Conservation (phyloP, 2,888 invertebrate species). For the Orgyia antiqua region DNA sequence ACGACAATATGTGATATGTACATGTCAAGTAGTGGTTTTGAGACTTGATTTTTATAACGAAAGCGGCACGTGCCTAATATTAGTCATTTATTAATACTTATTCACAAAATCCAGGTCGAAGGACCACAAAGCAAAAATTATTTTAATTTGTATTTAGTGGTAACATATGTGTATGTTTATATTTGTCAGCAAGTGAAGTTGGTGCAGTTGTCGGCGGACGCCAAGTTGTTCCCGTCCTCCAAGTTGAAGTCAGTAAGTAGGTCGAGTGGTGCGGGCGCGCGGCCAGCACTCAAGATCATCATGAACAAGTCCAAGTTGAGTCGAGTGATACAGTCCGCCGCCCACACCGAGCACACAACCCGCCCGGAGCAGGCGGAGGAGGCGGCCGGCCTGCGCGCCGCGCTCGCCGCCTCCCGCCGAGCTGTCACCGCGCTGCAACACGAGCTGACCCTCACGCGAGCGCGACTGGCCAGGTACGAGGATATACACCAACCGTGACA, state of each 20-base stretch:
- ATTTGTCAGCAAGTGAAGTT: constrained; percentile 48
- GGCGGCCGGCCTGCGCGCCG: constrained; percentile 23
- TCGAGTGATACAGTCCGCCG: constrained; percentile 39
- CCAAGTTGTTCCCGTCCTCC: constrained; percentile 25
- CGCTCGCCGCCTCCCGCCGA: constrained; percentile 18
- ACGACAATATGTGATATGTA: too few species aligned
- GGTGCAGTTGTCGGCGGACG: constrained; percentile 38
- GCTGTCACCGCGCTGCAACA: constrained; percentile 83
- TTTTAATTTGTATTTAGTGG: too few species aligned
- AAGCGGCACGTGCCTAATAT: too few species aligned
- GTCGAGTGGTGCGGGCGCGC: constrained; percentile 3
- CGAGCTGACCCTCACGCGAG: constrained; percentile 17
- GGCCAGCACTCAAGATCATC: constrained; percentile 66
- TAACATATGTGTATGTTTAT: too few species aligned
- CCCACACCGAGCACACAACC: constrained; percentile 7
- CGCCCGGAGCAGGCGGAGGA: constrained; percentile 7
- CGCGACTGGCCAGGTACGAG: constrained; percentile 90
- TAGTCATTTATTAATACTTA: too few species aligned
- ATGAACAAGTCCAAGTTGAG: constrained; percentile 57
- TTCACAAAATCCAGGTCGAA: too few species aligned
- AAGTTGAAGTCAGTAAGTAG: constrained; percentile 8
- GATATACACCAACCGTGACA: not conserved
- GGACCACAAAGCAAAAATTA: too few species aligned
- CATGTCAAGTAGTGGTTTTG: too few species aligned
- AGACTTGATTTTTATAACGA: too few species aligned